Evolutionary conservation across 2,888 invertebrate species (phyloP), one percentile per base, ranked within the genome.

Genomic region (Linyphia triangularis): DNA sequence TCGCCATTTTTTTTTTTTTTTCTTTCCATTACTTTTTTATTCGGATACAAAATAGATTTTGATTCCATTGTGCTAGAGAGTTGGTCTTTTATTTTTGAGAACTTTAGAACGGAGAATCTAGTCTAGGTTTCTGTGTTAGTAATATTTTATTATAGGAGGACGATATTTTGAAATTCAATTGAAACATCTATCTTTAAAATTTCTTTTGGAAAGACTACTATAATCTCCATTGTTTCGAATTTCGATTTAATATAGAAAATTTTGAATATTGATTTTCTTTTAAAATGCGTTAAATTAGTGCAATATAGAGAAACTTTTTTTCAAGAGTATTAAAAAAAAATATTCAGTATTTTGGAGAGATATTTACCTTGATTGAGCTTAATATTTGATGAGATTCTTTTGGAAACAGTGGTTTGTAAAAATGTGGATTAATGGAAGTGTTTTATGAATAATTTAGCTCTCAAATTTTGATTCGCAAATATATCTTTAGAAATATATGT

Each of bases 11-110:
- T 65, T 57, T 70, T 43, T 33, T 28, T 65, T 63, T 51, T 65
- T 75, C 10, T 30, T 69, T 77, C 78, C 72, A 79, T 85, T 85
- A 85, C 72, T 79, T 85, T 85, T 79, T 78, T 79, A 85, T 78
- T 85, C 61, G 16, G 43, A 69, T 43, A 70, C 78, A 79, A 70
- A 72, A 61, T 77, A 78, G 70, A 72, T 72, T 70, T 79, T 85
- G 70, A 85, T 79, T 85, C 72, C 10, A 28, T 72, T 63, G 40
- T 9, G 37, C n/a, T 16, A 67, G 28, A 63, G 30, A 24, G 26
- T 10, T n/a, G 4, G 63, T 40, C 33, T 57, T 57, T 73, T 59
- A 59, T 37, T 59, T 43, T 70, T 24, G 43, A 28, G 13, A 70
- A 70, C 24, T 43, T 70, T 28, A 43, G 43, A 43, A 26, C 24